These are phyloP conservation scores for Corvus cornix DNA, from an alignment of 2,113 vertebrate species.

Conservation along the genomic window DNA sequence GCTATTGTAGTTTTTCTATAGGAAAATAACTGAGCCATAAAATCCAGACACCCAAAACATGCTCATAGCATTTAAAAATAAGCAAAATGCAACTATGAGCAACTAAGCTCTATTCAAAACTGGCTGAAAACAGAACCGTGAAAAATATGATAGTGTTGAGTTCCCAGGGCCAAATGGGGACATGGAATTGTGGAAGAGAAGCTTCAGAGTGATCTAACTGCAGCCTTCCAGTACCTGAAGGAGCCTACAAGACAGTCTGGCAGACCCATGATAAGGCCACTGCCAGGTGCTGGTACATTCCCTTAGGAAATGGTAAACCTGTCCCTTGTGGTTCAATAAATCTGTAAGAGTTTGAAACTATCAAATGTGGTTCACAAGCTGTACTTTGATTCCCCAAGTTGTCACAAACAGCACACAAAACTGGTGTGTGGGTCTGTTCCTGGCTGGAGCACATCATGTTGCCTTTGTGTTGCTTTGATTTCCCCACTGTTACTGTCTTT, in stretches of 20 bases:
- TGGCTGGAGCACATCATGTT: neutral
- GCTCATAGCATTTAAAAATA: neutral
- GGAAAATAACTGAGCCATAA: constrained; percentile 39
- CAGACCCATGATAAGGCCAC: neutral
- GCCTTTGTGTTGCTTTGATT: neutral
- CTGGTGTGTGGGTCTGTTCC: neutral
- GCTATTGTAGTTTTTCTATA: neutral
- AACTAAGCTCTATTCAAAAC: neutral
- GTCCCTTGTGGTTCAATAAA: neutral
- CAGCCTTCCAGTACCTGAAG: neutral
- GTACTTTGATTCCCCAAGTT: neutral
- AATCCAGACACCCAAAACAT: neutral
- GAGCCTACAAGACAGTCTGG: neutral
- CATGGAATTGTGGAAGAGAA: neutral
- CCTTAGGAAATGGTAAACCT: neutral
- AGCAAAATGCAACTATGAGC: neutral
- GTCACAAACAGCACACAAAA: neutral
- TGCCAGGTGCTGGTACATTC: neutral
- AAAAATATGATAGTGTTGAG: neutral
- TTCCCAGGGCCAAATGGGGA: neutral
- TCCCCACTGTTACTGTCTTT: neutral
- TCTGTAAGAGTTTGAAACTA: neutral
- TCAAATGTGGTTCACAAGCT: neutral
- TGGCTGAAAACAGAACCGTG: neutral
- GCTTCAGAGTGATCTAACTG: neutral